These are phyloP conservation scores for Volucella zonaria DNA, from an alignment of 2,888 invertebrate species.

Conservation along the genomic window DNA sequence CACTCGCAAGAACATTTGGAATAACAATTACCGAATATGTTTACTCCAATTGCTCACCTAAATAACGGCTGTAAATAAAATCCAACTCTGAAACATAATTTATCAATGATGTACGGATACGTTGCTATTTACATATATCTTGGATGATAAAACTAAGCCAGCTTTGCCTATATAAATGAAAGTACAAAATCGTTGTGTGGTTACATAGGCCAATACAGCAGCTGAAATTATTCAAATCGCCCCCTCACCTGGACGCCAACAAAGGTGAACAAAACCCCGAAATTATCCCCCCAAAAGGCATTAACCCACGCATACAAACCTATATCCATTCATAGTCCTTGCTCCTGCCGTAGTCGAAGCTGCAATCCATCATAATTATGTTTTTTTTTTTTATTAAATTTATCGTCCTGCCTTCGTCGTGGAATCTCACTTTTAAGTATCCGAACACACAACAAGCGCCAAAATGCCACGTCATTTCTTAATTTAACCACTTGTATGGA, in stretches of 20 bases:
- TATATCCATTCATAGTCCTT: neutral
- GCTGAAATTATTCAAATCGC: neutral
- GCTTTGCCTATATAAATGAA: neutral
- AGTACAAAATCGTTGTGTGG: too few relatives aligned
- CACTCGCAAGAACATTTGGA: too few relatives aligned
- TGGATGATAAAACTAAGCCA: neutral
- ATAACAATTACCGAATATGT: too few relatives aligned
- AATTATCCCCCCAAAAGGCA: conserved; percentile 26
- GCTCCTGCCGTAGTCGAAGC: neutral
- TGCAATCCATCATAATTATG: conserved; percentile 65
- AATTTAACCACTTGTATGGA: conserved; percentile 48
- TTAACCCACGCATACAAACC: conserved; percentile 8
- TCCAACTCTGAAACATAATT: conserved; percentile 8
- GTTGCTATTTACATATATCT: conserved; percentile 23
- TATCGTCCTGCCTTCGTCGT: conserved; percentile 36
- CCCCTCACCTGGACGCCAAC: neutral
- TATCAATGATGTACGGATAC: conserved; percentile 1
- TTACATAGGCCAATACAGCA: neutral
- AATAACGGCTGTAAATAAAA: too few relatives aligned
- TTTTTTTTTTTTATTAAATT: conserved; percentile 45
- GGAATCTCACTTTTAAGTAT: conserved; percentile 35
- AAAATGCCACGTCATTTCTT: conserved; percentile 48
- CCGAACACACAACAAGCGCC: neutral
- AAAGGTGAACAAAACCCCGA: conserved; percentile 42
- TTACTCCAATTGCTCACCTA: too few relatives aligned